phyloP scores from a whole-genome alignment of 2,888 invertebrate species.

The Electrophaes corylata region DNA sequence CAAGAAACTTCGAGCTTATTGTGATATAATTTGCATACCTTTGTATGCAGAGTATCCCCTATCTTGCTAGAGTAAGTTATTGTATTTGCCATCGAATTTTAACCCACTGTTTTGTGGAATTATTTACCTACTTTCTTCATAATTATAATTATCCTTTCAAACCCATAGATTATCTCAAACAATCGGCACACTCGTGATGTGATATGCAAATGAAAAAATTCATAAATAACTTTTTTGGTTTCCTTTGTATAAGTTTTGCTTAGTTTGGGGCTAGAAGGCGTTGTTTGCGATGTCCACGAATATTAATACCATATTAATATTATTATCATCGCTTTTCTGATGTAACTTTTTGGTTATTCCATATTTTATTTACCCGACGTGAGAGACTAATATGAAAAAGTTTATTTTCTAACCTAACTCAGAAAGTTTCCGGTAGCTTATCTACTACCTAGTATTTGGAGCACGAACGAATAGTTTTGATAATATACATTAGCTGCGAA shows the following conservation, averaged over 20 bases:
- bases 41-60: constrained; percentile 6
- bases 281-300: too few species aligned
- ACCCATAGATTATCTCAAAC: too few species aligned
- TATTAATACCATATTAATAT: too few species aligned
- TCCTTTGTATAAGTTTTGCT: too few species aligned
- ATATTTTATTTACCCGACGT: constrained; percentile 9
- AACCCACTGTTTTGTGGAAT: not conserved
- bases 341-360: not conserved
- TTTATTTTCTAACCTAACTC: constrained; percentile 29
- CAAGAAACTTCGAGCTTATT: constrained; percentile 4
- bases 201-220: not conserved
- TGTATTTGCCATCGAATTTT: not conserved
- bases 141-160: too few species aligned
- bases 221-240: too few species aligned
- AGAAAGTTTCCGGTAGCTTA: constrained; percentile 32
- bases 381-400: constrained; percentile 15
- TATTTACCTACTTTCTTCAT: too few species aligned
- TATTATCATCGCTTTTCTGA: too few species aligned
- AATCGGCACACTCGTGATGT: not conserved
- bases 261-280: too few species aligned
- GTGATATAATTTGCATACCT: constrained; percentile 14
- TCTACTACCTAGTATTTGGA: constrained; percentile 44
- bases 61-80: not conserved
- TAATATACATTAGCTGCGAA: constrained; percentile 46
- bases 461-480: constrained; percentile 51